Conservation (phyloP, 2,888 invertebrate species). For the Diarsia mendica region DNA sequence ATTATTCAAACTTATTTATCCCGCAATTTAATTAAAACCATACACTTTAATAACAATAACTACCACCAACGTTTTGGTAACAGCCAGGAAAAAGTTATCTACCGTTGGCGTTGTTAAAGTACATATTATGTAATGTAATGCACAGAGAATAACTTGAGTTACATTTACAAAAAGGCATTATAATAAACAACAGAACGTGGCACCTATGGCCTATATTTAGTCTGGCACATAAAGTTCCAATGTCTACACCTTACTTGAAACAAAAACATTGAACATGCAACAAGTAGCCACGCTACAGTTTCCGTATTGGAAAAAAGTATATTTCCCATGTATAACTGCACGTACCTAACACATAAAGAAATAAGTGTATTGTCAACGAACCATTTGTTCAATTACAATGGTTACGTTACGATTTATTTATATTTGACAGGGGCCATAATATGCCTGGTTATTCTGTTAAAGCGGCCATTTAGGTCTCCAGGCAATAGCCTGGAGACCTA, state of each 20-base stretch:
- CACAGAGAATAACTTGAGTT: background rate
- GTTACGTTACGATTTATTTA: background rate
- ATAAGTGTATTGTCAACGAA: background rate
- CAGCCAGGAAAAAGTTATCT: background rate
- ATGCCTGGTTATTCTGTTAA: too few species aligned
- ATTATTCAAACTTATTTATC: background rate
- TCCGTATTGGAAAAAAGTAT: conserved; percentile 6
- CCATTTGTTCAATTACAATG: background rate
- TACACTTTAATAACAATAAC: background rate
- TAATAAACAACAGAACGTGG: background rate
- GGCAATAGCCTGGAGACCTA: too few species aligned
- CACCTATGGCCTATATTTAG: background rate
- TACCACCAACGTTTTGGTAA: background rate
- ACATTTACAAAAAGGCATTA: background rate
- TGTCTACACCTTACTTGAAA: background rate
- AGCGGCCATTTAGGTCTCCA: too few species aligned
- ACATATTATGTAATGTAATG: background rate
- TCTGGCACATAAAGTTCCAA: background rate
- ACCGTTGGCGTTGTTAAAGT: background rate
- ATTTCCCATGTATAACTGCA: conserved; percentile 9
- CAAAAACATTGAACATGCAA: background rate
- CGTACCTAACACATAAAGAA: background rate
- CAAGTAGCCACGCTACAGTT: background rate
- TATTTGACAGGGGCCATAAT: background rate
- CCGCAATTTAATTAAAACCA: background rate